These are phyloP conservation scores for Parochlus steinenii DNA, from an alignment of 2,888 invertebrate genomes.

Conservation along the genomic window DNA sequence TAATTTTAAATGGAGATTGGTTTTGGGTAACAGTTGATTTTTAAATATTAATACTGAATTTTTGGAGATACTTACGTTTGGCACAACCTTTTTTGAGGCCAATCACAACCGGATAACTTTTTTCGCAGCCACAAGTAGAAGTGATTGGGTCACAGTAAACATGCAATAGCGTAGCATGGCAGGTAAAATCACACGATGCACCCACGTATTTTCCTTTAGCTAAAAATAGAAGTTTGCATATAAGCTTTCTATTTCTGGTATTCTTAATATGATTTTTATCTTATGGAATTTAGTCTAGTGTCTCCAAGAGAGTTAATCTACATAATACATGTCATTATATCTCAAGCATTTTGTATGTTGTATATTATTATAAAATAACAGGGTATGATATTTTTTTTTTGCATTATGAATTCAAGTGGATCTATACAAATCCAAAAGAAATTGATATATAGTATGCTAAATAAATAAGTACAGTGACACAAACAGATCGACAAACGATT, in stretches of 20 bases:
- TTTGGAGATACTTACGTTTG: conserved; percentile 47
- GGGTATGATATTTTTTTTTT: no score
- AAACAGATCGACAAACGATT: no score
- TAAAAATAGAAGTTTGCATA: conserved; percentile 27
- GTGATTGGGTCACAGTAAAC: conserved; percentile 58
- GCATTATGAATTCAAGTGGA: no score
- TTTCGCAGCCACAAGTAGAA: conserved; percentile 60
- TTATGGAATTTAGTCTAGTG: neutral
- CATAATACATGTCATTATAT: no score
- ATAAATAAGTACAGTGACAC: no score
- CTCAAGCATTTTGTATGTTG: no score
- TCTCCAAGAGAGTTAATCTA: neutral
- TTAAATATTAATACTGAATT: neutral
- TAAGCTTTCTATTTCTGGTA: neutral
- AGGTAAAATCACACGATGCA: conserved; percentile 57
- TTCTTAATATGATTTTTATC: neutral
- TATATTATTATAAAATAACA: no score
- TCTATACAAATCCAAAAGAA: no score
- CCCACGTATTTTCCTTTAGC: conserved; percentile 66
- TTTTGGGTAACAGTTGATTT: no score
- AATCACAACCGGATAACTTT: conserved; percentile 64
- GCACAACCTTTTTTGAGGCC: conserved; percentile 64
- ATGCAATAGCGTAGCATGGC: conserved; percentile 55
- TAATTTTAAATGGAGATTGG: no score
- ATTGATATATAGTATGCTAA: no score